These are phyloP conservation scores for Pluvianellus socialis DNA, from an alignment of 2,113 vertebrate species.

Conservation along the genomic window DNA sequence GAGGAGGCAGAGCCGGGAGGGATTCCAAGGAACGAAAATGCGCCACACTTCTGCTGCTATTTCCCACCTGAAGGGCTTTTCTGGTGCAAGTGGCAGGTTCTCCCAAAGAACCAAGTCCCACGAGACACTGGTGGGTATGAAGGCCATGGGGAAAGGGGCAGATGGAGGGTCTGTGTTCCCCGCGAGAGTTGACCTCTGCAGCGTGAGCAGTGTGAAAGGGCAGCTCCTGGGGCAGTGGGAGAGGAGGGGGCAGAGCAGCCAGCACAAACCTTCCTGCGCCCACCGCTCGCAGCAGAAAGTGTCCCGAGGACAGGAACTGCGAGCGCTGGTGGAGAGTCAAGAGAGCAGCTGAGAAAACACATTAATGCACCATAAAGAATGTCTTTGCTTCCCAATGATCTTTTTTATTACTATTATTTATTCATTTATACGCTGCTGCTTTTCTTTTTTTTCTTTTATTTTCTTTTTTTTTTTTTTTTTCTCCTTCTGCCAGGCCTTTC, in stretches of 20 bases:
- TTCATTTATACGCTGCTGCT: constrained; percentile 31
- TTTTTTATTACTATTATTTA: constrained; percentile 65
- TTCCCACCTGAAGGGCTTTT: neutral
- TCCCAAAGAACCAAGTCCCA: neutral
- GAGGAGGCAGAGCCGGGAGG: neutral
- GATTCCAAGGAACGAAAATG: neutral
- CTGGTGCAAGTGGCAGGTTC: neutral
- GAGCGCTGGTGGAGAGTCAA: constrained; percentile 6
- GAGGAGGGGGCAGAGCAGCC: too few species aligned
- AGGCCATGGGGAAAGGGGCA: neutral
- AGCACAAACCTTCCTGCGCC: neutral
- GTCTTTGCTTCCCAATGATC: constrained; percentile 59
- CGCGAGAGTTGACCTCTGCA: rapidly evolving
- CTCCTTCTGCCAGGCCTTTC: neutral
- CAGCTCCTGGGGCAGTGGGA: rapidly evolving
- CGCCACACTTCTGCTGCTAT: rapidly evolving
- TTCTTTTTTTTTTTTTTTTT: too few species aligned
- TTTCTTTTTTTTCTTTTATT: neutral
- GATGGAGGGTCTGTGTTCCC: neutral
- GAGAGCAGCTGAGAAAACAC: constrained; percentile 69
- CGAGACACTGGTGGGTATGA: rapidly evolving
- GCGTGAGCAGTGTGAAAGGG: neutral
- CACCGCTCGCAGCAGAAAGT: neutral
- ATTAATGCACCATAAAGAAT: constrained; percentile 66
- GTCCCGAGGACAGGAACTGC: constrained; percentile 40